A percentile compares a stretch with the other conserved stretches of the same genome.
Conservation (phyloP, 2,113 vertebrate genomes). For the Vulpes vulpes region DNA sequence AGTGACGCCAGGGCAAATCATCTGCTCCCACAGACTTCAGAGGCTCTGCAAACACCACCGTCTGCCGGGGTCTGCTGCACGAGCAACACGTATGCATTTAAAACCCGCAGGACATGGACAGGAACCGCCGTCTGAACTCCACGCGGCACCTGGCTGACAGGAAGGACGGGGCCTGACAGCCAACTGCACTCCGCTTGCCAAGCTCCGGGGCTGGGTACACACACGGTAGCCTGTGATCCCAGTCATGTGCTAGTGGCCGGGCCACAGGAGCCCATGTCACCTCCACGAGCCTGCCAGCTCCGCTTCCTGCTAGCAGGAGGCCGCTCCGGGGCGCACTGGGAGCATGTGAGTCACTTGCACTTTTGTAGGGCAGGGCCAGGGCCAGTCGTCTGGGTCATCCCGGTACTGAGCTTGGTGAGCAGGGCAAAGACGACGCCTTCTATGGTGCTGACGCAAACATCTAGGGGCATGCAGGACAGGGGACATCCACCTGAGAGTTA, state of each 20-base stretch:
- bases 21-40: not conserved
- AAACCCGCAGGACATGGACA: not conserved
- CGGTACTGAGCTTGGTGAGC: not conserved
- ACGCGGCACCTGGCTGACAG: not conserved
- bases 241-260: not conserved
- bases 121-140: not conserved
- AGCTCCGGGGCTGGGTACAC: not conserved
- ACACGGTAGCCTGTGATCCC: not conserved
- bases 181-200: not conserved
- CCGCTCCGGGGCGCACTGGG: not conserved
- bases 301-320: not conserved
- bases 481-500: not conserved
- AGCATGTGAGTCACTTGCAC: not conserved
- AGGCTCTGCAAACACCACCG: not conserved
- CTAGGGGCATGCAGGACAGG: not conserved
- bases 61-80: rapidly evolving
- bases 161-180: not conserved
- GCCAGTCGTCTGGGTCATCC: not conserved
- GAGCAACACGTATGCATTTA: rapidly evolving
- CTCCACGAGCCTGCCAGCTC: not conserved
- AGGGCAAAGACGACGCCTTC: not conserved
- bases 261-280: not conserved
- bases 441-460: not conserved
- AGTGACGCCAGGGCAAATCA: not conserved
- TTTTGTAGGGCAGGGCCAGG: not conserved